Evolutionary conservation across 2,888 invertebrate species (phyloP).

Genomic region (Trachelus troglodyta): DNA sequence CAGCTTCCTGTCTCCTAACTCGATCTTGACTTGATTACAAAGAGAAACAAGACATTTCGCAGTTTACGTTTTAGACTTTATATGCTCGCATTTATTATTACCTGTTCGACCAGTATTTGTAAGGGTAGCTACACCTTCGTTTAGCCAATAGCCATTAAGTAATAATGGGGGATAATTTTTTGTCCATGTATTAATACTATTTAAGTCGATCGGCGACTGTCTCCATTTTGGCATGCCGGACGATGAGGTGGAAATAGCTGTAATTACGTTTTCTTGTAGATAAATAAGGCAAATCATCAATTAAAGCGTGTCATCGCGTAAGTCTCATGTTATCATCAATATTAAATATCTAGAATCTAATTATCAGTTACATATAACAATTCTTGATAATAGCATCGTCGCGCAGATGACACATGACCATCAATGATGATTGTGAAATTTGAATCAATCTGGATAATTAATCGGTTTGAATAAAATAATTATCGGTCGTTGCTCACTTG

Average conservation of each 20-base stretch:
- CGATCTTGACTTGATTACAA: constrained; percentile 20
- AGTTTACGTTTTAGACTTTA: neutral
- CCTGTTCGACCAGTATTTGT: constrained; percentile 52
- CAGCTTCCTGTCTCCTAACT: neutral
- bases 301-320: neutral
- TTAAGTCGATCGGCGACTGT: constrained; percentile 52
- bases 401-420: neutral
- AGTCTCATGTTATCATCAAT: neutral
- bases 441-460: neutral
- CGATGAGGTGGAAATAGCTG: constrained; percentile 41
- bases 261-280: constrained; percentile 1
- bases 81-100: constrained; percentile 15
- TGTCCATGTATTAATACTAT: constrained; percentile 29
- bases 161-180: constrained; percentile 40
- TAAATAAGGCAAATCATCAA: neutral
- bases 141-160: constrained; percentile 42
- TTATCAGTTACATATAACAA: neutral
- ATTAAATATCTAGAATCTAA: neutral
- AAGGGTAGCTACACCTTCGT: constrained; percentile 38
- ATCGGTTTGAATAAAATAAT: neutral
- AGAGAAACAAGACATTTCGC: neutral
- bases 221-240: constrained; percentile 52
- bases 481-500: neutral
- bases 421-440: neutral
- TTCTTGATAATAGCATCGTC: neutral